A percentile compares a stretch with the other conserved stretches of the same genome.
Conservation (phyloP, 2,113 vertebrate species). For the Garra rufa region DNA sequence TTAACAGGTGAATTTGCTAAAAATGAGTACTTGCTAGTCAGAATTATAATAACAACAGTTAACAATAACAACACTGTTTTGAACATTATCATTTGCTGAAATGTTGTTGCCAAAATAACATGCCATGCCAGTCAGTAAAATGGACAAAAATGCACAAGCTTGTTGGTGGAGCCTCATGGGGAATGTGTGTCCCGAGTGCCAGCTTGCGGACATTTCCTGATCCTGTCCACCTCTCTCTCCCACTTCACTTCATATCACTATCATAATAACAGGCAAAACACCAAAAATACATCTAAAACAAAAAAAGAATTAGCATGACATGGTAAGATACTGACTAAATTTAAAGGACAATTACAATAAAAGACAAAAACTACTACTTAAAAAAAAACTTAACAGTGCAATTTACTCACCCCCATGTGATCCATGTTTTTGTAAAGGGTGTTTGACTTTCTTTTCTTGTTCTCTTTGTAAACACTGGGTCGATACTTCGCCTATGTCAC, state of each 20-base stretch:
- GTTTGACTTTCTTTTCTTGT: too few species aligned
- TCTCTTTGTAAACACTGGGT: too few species aligned
- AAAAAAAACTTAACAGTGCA: neutral
- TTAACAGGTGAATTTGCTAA: neutral
- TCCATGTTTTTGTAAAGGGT: too few species aligned
- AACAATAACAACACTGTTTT: neutral
- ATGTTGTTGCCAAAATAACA: neutral
- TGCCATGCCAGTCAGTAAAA: neutral
- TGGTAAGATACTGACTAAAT: neutral
- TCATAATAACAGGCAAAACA: too few species aligned
- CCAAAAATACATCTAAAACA: neutral
- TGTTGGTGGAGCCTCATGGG: too few species aligned
- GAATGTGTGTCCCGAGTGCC: too few species aligned
- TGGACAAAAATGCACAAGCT: neutral
- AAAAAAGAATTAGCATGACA: neutral
- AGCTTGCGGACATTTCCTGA: too few species aligned
- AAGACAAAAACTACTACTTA: neutral
- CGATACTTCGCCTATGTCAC: too few species aligned
- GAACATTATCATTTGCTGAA: neutral
- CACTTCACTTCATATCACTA: too few species aligned
- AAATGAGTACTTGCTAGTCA: neutral
- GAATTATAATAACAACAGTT: too few species aligned
- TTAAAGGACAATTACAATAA: neutral
- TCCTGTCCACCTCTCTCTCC: too few species aligned
- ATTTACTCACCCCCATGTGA: too few species aligned